These are phyloP conservation scores for Palythoa heliodiscus DNA, from an alignment of 92 coral and sea anemone species.

Conservation along the genomic window DNA sequence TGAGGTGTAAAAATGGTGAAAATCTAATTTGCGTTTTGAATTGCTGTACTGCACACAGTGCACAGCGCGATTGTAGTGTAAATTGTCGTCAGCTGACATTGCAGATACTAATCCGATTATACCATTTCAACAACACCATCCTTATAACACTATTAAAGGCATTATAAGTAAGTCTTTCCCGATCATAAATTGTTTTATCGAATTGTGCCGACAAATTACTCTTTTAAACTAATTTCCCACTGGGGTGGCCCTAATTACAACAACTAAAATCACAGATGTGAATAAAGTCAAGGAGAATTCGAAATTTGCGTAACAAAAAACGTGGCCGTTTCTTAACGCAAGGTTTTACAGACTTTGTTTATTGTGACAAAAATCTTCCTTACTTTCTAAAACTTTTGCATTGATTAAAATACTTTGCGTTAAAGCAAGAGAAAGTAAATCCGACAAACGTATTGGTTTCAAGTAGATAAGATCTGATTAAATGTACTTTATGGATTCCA, in stretches of 20 bases:
- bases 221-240: constrained; percentile 20
- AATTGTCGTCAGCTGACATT: constrained; percentile 1
- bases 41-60: background rate
- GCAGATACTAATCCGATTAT: constrained; percentile 21
- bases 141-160: constrained; percentile 13
- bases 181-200: constrained; percentile 33
- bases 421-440: background rate
- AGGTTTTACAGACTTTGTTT: background rate
- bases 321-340: no score
- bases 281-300: background rate
- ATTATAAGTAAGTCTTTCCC: background rate
- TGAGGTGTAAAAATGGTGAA: constrained; percentile 26
- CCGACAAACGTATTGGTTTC: constrained; percentile 40
- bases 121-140: background rate
- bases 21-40: constrained; percentile 13
- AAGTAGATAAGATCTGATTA: constrained; percentile 36
- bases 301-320: background rate
- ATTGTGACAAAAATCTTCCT: background rate
- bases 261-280: constrained; percentile 36
- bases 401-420: constrained; percentile 20
- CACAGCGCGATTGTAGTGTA: constrained; percentile 2
- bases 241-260: constrained; percentile 31
- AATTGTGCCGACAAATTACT: constrained; percentile 44
- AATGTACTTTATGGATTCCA: constrained; percentile 18
- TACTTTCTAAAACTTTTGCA: background rate